Evolutionary conservation across 2,113 vertebrate genomes (phyloP).

Genomic region (Silurus glanis): DNA sequence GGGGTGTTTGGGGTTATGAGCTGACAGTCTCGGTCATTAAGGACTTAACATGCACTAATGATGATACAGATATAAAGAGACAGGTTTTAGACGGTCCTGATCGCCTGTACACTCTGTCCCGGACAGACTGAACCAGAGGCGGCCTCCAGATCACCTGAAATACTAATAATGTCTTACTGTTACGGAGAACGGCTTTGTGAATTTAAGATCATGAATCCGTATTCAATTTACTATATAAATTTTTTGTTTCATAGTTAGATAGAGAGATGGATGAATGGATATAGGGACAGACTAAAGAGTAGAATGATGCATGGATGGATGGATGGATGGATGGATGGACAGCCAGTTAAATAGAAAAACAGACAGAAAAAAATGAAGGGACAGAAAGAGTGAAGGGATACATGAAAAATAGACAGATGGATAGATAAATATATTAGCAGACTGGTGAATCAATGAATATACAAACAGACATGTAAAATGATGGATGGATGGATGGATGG

Average conservation of each 20-base stretch:
- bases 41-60: conserved; percentile 57
- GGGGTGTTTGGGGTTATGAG: not conserved
- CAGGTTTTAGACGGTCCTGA: conserved; percentile 42
- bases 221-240: not conserved
- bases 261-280: not conserved
- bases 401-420: not conserved
- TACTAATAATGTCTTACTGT: not conserved
- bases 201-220: not conserved
- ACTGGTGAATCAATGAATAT: not conserved
- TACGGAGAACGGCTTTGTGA: not conserved
- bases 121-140: not conserved
- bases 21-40: not conserved
- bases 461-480: not conserved
- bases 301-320: not conserved
- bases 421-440: not conserved
- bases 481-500: not conserved
- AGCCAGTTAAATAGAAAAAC: no score
- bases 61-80: conserved; percentile 68
- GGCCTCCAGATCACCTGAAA: not conserved
- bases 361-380: no score
- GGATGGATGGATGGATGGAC: not conserved
- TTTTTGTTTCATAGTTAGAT: not conserved
- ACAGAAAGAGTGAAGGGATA: no score
- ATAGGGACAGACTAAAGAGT: not conserved
- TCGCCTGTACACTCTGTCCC: conserved; percentile 35